Percentiles rank a stretch among this genome's conserved stretches.
phyloP scores from a whole-genome alignment of 2,797 vertebrate genomes.

The Taenioides sp. region DNA sequence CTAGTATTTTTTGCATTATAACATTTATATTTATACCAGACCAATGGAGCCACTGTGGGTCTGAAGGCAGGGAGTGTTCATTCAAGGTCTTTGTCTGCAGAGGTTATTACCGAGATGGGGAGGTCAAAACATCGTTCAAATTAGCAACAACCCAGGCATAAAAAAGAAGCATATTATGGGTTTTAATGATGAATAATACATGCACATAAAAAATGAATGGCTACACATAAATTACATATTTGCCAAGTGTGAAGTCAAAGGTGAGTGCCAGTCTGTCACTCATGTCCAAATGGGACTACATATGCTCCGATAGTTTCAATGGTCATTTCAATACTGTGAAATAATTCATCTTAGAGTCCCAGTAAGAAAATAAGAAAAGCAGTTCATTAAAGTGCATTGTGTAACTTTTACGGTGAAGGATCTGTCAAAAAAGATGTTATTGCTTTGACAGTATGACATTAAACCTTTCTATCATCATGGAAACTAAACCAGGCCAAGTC shows the following conservation, averaged over 20 bases:
- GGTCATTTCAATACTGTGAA: background rate
- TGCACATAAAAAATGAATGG: slow-evolving; percentile 11
- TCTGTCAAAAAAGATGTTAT: no score
- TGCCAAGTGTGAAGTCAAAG: slow-evolving; percentile 7
- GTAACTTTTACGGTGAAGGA: no score
- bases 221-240: slow-evolving; percentile 15
- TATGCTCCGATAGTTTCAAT: background rate
- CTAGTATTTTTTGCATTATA: no score
- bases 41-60: background rate
- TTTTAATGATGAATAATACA: slow-evolving; percentile 17
- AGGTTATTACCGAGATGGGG: slow-evolving; percentile 7
- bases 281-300: background rate
- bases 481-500: no score
- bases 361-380: no score
- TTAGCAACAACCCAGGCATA: slow-evolving; percentile 12
- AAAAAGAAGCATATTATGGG: slow-evolving; percentile 7
- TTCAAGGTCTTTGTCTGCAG: slow-evolving; percentile 10
- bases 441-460: no score
- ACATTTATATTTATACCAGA: background rate
- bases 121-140: background rate
- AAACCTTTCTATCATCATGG: no score
- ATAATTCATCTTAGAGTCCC: background rate
- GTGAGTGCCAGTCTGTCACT: slow-evolving; percentile 4
- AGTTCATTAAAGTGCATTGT: no score
- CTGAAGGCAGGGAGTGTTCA: background rate